phyloP scores from a whole-genome alignment of 30 jellyfish, hydroid and myxozoan species.

The Hydractinia symbiolongicarpus region DNA sequence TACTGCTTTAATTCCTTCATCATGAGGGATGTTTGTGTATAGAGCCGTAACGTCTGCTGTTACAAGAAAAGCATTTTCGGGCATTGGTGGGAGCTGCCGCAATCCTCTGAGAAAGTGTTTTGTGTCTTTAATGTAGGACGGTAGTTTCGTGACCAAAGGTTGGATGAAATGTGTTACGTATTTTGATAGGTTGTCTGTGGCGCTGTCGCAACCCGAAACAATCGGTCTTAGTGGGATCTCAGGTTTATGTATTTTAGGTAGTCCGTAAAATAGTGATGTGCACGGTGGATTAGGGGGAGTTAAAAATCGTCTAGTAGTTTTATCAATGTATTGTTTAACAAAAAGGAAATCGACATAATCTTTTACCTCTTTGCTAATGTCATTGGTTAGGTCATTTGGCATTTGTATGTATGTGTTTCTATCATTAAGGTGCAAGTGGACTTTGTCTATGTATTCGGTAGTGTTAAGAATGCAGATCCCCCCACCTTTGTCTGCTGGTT shows the following conservation, averaged over 20 bases:
- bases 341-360: background rate
- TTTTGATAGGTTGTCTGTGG: conserved; percentile 16
- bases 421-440: too few relatives aligned
- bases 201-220: conserved; percentile 4
- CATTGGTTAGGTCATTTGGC: background rate
- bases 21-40: conserved; percentile 13
- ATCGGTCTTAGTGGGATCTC: conserved; percentile 8
- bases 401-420: too few relatives aligned
- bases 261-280: conserved; percentile 16
- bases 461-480: background rate
- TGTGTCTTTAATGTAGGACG: conserved; percentile 14
- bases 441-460: background rate
- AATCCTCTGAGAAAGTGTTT: background rate
- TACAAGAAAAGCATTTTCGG: background rate
- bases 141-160: conserved; percentile 8
- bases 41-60: conserved; percentile 7
- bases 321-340: background rate
- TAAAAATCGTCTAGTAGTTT: too few relatives aligned
- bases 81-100: background rate
- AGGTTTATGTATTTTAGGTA: conserved; percentile 2
- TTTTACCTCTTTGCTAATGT: background rate
- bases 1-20: background rate
- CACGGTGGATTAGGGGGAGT: background rate
- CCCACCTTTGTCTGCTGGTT: background rate
- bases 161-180: conserved; percentile 8